Evolutionary conservation across 2,113 vertebrate species (phyloP), one percentile per base, ranked within the genome.

Genomic region (Mesoclemmys tuberculata): DNA sequence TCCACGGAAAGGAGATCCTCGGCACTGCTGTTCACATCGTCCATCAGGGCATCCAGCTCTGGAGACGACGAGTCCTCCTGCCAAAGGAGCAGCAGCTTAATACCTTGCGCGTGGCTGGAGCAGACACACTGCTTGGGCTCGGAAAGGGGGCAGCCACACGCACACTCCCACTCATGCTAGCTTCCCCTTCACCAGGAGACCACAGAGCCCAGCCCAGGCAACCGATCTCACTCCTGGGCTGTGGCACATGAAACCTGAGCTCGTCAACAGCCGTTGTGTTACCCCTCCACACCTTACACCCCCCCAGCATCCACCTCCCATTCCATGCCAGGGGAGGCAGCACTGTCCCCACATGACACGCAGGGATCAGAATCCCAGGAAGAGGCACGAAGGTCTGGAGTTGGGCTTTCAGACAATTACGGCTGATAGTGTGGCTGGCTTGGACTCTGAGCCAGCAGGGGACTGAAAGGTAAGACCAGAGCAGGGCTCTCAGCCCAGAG

Each of bases 1-100:
- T 98, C 96, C 14, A 99, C 90, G 88, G 97, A 98, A 94, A 98
- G 97, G 31, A 99, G 93, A 93, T 99, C 99, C 56, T 99, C 99
- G 0, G 80, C 84, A 79, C 99, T 99, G 97, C 98, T 98, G 61
- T 95, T 95, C 55, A 51, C n/a, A 7, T 98, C 98, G 2, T 81
- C 94, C 31, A 94, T 96, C 12, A 97, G 97, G 88, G 94, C 97
- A 55, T 99, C 98, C 77, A 94, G 97, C 82, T 98, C 98, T 41
- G 94, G 80, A 35, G 98, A 99, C 83, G 97, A 97, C 0, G 74
- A 89, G 2, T 98, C 91, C 82, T 99, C 99, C 99, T 99, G 97
- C 38, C 81, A 85, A 78, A 10, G 21, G 71, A 71, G 58, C 21
- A 19, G 35, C 12, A 8, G 55, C 75, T 82, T 3, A 83, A 48